Conservation (phyloP, 1,140 invertebrate genomes). For the Eulimnadia texana region DNA sequence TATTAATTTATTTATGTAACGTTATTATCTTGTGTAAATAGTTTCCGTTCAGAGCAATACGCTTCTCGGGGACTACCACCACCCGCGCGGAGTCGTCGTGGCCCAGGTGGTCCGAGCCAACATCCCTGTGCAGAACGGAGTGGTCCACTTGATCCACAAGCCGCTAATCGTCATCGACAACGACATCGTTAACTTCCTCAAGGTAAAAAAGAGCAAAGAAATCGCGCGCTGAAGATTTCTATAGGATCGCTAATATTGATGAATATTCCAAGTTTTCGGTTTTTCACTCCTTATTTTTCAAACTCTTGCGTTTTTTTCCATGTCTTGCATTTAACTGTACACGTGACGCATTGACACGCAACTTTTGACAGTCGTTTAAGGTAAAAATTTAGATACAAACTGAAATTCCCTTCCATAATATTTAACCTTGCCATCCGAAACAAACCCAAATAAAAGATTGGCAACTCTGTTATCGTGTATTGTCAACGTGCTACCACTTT, state of each 20-base stretch:
- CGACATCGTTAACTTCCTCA: slow-evolving; percentile 63
- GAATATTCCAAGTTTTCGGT: too few relatives aligned
- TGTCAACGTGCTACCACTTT: too few relatives aligned
- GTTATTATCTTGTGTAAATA: slow-evolving; percentile 27
- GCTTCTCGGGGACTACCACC: slow-evolving; percentile 52
- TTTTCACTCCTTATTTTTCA: too few relatives aligned
- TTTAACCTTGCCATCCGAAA: too few relatives aligned
- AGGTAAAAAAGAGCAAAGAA: slow-evolving; percentile 44
- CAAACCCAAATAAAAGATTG: too few relatives aligned
- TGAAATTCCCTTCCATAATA: background rate
- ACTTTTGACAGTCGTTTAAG: background rate
- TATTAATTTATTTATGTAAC: background rate
- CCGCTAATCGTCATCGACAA: slow-evolving; percentile 79
- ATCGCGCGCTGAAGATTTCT: too few relatives aligned
- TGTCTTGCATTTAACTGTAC: background rate
- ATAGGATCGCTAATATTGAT: too few relatives aligned
- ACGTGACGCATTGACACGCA: background rate
- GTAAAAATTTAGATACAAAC: background rate
- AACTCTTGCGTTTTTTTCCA: background rate
- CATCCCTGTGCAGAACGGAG: slow-evolving; percentile 81
- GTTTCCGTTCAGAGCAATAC: slow-evolving; percentile 80
- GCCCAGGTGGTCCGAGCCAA: slow-evolving; percentile 78
- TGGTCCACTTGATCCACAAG: slow-evolving; percentile 77
- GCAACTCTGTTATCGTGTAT: too few relatives aligned
- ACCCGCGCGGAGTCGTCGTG: slow-evolving; percentile 62